Conservation (phyloP, 2,888 invertebrate species). For the Allolobophora icterica region DNA sequence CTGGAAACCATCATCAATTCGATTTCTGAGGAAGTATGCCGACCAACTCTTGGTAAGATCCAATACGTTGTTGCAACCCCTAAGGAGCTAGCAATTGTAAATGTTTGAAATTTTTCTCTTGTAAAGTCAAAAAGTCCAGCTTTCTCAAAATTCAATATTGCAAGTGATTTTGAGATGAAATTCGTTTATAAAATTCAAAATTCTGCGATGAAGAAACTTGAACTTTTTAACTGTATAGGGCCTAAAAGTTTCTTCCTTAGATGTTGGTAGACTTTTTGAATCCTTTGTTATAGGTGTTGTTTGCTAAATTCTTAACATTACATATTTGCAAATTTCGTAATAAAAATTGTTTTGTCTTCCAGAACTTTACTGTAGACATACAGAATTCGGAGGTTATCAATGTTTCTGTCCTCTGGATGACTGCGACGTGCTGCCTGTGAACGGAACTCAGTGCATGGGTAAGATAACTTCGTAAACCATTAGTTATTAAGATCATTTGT, state of each 20-base stretch:
- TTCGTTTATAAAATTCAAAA: background rate
- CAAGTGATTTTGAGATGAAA: background rate
- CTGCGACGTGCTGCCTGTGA: conserved; percentile 39
- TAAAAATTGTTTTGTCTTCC: conserved; percentile 20
- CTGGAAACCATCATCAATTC: conserved; percentile 22
- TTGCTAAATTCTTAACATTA: too few relatives aligned
- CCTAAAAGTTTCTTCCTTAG: too few relatives aligned
- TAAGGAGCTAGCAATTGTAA: background rate
- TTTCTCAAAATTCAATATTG: background rate
- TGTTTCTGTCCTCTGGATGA: conserved; percentile 44
- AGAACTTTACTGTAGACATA: conserved; percentile 38
- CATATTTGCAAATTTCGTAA: background rate
- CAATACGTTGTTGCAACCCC: background rate
- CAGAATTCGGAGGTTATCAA: conserved; percentile 39
- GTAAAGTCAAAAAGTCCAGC: background rate
- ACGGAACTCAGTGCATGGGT: conserved; percentile 43
- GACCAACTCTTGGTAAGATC: conserved; percentile 28
- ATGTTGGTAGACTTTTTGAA: too few relatives aligned
- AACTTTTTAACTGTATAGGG: too few relatives aligned
- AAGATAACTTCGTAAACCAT: background rate
- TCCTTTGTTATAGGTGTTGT: background rate
- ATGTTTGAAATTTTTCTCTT: background rate
- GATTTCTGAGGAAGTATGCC: conserved; percentile 29
- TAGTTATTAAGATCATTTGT: background rate
- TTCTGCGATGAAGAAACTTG: too few relatives aligned